A percentile compares a stretch with the other conserved stretches of the same genome.
Evolutionary conservation across 92 coral and sea anemone genomes (phyloP).

Genomic region (Nematostella vectensis): DNA sequence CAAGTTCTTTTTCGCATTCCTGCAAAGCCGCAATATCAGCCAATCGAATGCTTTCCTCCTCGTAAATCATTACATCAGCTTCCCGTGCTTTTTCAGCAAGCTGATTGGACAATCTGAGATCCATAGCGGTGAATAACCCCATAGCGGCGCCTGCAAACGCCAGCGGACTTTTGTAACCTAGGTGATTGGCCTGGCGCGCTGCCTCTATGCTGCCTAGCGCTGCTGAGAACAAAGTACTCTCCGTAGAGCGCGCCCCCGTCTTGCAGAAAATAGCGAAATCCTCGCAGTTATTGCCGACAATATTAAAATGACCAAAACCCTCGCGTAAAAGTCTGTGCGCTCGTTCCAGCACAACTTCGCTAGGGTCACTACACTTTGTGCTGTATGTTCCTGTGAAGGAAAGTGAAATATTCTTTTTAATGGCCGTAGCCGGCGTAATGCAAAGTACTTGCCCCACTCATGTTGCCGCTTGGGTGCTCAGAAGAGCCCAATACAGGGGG

Average conservation of each 20-base stretch:
- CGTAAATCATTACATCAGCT: neutral
- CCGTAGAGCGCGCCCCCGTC: constrained; percentile 83
- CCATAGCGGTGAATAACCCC: constrained; percentile 78
- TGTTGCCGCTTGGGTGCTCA: neutral
- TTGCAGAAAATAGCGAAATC: constrained; percentile 90
- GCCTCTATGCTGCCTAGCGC: constrained; percentile 82
- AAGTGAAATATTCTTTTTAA: too few relatives aligned
- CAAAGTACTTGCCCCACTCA: neutral
- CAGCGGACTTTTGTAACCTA: constrained; percentile 82
- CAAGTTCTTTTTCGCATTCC: neutral
- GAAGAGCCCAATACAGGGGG: neutral
- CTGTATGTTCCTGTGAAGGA: constrained; percentile 52
- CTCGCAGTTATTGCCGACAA: constrained; percentile 93
- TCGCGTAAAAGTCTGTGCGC: constrained; percentile 55
- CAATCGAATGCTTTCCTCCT: neutral
- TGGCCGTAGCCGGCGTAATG: too few relatives aligned
- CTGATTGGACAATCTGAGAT: constrained; percentile 24
- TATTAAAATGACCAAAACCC: constrained; percentile 87
- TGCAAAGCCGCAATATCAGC: neutral
- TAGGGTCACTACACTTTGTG: constrained; percentile 54
- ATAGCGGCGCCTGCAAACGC: constrained; percentile 91
- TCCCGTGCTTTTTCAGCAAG: neutral
- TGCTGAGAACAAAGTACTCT: constrained; percentile 79
- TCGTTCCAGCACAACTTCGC: constrained; percentile 48
- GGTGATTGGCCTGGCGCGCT: constrained; percentile 70